phyloP scores from a whole-genome alignment of 1,140 invertebrate species.

The Dendrolimus punctatus region DNA sequence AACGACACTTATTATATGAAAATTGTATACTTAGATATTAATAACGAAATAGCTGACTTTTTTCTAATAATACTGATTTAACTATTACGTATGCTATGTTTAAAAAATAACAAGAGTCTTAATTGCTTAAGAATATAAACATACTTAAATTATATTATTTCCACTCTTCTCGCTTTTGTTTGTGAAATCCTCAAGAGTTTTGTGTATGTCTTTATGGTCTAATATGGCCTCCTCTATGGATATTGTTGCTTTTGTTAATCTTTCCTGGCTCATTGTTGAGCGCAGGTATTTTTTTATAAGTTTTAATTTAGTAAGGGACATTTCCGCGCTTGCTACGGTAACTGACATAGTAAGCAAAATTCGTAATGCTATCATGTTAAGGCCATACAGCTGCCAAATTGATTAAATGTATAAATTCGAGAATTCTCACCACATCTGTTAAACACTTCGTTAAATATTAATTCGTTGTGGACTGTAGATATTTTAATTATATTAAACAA shows the following conservation, averaged over 20 bases:
- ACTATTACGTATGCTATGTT: no score
- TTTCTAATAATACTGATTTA: no score
- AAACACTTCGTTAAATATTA: no score
- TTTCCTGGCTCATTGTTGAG: no score
- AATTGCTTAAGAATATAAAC: background rate
- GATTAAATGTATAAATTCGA: slow-evolving; percentile 7
- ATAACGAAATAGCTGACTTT: no score
- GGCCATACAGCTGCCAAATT: slow-evolving; percentile 7
- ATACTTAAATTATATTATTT: slow-evolving; percentile 4
- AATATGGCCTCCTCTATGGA: slow-evolving; percentile 4
- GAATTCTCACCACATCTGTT: slow-evolving; percentile 9
- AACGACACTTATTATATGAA: no score
- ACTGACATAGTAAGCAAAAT: slow-evolving; percentile 7
- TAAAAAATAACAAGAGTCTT: background rate
- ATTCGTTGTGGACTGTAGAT: no score
- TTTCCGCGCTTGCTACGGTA: background rate
- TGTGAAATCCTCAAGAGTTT: slow-evolving; percentile 5
- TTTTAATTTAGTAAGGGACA: no score
- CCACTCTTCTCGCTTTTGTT: slow-evolving; percentile 4
- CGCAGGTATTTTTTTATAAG: no score
- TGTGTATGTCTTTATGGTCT: slow-evolving; percentile 5
- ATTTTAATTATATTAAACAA: no score
- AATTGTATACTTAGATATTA: no score
- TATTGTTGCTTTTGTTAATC: background rate
- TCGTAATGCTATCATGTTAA: slow-evolving; percentile 6